Base-by-base conservation (phyloP, 2,797 vertebrate genomes). In the Neosilurus mollespiculum region DNA sequence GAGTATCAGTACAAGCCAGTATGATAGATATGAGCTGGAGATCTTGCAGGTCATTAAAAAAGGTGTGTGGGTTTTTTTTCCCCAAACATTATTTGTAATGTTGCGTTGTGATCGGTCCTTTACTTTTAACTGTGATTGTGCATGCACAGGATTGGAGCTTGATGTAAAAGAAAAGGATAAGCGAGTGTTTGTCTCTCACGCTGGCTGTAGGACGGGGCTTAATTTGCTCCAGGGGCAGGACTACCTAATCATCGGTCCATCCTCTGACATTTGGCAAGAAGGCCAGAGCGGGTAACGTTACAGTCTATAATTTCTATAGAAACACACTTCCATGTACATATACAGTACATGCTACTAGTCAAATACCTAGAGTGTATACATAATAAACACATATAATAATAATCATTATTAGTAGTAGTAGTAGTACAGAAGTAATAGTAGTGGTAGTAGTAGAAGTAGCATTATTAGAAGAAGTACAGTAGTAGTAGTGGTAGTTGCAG, bases 21-120 rank as follows among this genome's bases (percentile, higher is more conserved):
- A 94, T 6, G 93, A 94, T 89, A 90, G 90, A 86, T 95, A 93
- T 0, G 91, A 94, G 82, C 77, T 95, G 93, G 89, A 94, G 90
- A 91, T 95, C 76, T 87, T 86, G 2, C 87, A 82, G 78, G 83
- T 94, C 7, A 92, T 95, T 70, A 94, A 94, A 85, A 90, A 93
- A 70, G 94, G 94, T 94, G 87, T 7, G 24, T 0, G 14, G 7
- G 51, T 71, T 72, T 4, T 18, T 43, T 43, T 6, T 6, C 37
- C 6, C 37, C 6, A 43, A 43, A 43, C 2, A 43, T 43, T 43
- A 6, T 83, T n/a, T 75, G 49, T 12, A n/a, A 61, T 5, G 20
- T 12, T 16, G 6, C 37, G 20, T 37, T n/a, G 11, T 6, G 1
- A n/a, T 71, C 15, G 22, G 7, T 26, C 2, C 26, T 6, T 81